Conservation (phyloP, 2,888 invertebrate species). For the Sarcophaga caerulescens region DNA sequence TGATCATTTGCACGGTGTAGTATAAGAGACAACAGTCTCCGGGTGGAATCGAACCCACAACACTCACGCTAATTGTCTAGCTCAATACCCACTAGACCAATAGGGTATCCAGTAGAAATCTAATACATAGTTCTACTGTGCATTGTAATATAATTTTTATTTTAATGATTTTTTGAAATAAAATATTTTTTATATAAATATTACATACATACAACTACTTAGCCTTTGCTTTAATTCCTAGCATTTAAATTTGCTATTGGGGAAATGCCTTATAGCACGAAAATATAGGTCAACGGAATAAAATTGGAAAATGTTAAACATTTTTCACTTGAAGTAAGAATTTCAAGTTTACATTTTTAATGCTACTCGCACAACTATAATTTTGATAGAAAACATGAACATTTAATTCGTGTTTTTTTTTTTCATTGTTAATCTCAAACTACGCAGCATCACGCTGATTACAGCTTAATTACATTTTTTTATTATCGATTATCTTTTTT, state of each 20-base stretch:
- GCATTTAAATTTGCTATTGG: conserved; percentile 28
- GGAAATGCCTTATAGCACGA: background rate
- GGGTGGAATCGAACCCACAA: too few species aligned
- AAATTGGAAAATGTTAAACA: conserved; percentile 8
- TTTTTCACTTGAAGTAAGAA: conserved; percentile 32
- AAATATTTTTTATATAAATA: too few species aligned
- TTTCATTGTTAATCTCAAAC: conserved; percentile 34
- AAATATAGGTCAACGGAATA: conserved; percentile 42
- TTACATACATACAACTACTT: background rate
- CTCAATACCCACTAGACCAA: too few species aligned
- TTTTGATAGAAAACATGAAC: conserved; percentile 17
- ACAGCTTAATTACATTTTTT: conserved; percentile 8
- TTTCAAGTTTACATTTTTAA: conserved; percentile 48
- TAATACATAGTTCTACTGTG: too few species aligned
- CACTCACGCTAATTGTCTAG: too few species aligned
- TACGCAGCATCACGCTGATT: conserved; percentile 27
- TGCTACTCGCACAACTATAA: background rate
- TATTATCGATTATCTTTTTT: background rate
- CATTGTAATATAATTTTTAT: too few species aligned
- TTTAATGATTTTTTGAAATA: too few species aligned
- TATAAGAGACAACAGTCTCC: too few species aligned
- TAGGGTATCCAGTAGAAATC: too few species aligned
- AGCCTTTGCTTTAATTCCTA: conserved; percentile 47
- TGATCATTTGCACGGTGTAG: too few species aligned
- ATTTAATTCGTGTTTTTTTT: conserved; percentile 20